Percentiles rank a stretch among this genome's conserved stretches.
These are phyloP conservation scores for Dicaeum eximium DNA, from an alignment of 2,113 vertebrate species.

Conservation along the genomic window DNA sequence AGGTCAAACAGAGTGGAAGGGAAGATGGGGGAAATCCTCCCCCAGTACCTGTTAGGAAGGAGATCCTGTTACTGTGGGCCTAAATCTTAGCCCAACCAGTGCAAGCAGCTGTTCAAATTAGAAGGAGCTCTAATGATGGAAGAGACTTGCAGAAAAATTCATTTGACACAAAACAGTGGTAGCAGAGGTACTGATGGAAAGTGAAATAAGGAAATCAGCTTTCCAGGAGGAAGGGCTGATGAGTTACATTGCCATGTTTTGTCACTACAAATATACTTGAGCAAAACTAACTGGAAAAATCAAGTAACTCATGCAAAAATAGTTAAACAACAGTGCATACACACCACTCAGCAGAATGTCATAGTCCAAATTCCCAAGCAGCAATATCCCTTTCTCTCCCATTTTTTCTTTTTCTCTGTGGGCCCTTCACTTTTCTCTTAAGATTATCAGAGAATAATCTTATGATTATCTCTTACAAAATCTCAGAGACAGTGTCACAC, in stretches of 20 bases:
- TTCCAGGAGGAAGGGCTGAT: background rate
- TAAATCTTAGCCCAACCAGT: background rate
- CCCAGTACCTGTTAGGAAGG: background rate
- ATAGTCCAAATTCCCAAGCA: background rate
- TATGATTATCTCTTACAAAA: background rate
- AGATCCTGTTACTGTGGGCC: background rate
- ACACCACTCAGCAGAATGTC: background rate
- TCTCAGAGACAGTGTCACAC: accelerated
- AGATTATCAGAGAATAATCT: no score
- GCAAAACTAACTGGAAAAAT: background rate
- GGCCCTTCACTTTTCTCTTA: background rate
- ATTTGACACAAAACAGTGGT: background rate
- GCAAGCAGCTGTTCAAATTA: background rate
- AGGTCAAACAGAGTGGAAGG: background rate
- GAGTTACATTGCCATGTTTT: background rate
- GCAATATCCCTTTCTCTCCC: background rate
- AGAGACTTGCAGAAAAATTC: background rate
- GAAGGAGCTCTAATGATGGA: background rate
- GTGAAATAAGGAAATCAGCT: background rate
- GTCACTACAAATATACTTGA: background rate
- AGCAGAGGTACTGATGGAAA: background rate
- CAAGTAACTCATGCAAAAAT: background rate
- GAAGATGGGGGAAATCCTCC: background rate
- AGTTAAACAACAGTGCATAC: background rate
- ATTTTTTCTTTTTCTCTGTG: background rate